These are phyloP conservation scores for Drosophila virilis DNA, from an alignment of 1,140 invertebrate genomes.

Conservation along the genomic window DNA sequence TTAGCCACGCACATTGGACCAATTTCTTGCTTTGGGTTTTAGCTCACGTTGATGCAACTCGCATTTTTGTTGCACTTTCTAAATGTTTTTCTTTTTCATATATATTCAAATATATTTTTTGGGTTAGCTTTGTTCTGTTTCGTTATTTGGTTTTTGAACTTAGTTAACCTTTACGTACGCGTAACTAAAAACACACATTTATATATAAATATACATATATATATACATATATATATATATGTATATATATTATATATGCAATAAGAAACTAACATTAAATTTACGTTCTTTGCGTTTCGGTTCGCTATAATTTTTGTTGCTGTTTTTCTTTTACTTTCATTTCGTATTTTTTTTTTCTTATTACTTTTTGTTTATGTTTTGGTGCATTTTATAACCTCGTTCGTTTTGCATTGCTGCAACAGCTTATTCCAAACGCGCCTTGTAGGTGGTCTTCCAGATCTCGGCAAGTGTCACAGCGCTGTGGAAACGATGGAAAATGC, in stretches of 20 bases:
- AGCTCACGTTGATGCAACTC: conserved; percentile 37
- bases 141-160: conserved; percentile 47
- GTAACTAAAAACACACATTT: conserved; percentile 60
- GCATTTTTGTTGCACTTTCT: conserved; percentile 20
- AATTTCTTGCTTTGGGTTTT: conserved; percentile 51
- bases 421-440: conserved; percentile 92
- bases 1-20: conserved; percentile 49
- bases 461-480: conserved; percentile 98
- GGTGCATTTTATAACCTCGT: conserved; percentile 62
- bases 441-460: conserved; percentile 99
- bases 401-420: background rate
- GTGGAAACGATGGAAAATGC: conserved; percentile 99
- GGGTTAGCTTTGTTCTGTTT: conserved; percentile 17
- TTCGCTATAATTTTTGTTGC: conserved; percentile 50
- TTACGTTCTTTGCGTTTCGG: conserved; percentile 57
- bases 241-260: conserved; percentile 67
- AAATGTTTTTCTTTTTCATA: conserved; percentile 8
- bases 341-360: conserved; percentile 37
- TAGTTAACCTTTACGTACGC: conserved; percentile 61
- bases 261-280: conserved; percentile 78
- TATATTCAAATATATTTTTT: conserved; percentile 29
- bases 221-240: conserved; percentile 47
- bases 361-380: conserved; percentile 41
- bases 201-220: conserved; percentile 49
- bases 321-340: conserved; percentile 49